Percentiles rank a stretch among this genome's conserved stretches.
Evolutionary conservation across 2,113 vertebrate species (phyloP).

Genomic region (Ailurus styani): DNA sequence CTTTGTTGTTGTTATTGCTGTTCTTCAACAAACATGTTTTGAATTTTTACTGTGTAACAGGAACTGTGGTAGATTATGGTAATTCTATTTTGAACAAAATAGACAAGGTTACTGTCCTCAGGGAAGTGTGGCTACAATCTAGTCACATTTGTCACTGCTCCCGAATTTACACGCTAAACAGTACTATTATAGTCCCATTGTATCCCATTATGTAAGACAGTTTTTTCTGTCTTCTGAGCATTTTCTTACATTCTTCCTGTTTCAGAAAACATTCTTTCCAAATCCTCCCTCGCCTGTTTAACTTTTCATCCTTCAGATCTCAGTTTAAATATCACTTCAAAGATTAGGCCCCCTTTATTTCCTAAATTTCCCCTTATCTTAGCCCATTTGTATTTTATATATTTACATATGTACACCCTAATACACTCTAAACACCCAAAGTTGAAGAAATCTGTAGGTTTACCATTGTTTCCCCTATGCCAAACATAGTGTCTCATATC

Average conservation of each 20-base stretch:
- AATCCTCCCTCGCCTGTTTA: background rate
- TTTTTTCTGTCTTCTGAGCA: background rate
- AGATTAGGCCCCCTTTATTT: background rate
- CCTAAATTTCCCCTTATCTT: background rate
- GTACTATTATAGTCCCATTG: background rate
- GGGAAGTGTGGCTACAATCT: conserved; percentile 14
- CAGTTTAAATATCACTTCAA: conserved; percentile 10
- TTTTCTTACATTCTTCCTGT: background rate
- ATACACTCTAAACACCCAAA: conserved; percentile 5
- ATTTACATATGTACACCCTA: background rate
- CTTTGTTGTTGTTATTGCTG: conserved; percentile 3
- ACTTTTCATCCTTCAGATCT: background rate
- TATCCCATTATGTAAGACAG: background rate
- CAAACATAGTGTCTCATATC: background rate
- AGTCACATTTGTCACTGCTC: background rate
- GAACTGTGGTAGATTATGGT: background rate
- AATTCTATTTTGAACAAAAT: conserved; percentile 32
- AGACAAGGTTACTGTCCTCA: conserved; percentile 9
- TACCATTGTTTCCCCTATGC: background rate
- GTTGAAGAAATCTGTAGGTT: background rate
- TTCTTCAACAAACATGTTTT: background rate
- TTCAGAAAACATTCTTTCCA: conserved; percentile 22
- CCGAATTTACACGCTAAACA: background rate
- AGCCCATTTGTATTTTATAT: background rate
- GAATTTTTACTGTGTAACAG: conserved; percentile 29